Evolutionary conservation across 2,797 vertebrate species (phyloP), one percentile per base, ranked within the genome.

Genomic region (Sebastes itinus): DNA sequence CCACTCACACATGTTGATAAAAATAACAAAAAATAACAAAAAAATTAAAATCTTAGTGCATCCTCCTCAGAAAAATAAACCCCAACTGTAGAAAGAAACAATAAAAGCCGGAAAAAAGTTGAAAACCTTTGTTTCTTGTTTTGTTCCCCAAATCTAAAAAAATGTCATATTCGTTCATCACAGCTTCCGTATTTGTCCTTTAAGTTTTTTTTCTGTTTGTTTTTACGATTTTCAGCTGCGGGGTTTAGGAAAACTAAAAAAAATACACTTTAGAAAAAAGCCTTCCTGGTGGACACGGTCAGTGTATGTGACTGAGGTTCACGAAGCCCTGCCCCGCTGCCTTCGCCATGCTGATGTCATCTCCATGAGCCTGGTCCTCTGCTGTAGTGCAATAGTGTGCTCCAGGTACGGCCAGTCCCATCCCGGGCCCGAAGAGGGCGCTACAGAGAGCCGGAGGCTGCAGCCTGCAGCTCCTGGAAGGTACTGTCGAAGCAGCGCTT

Each of bases 401-500:
- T 97, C 93, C 92, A 89, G 93, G 95, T 91, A 94, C 91, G 93
- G 95, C 84, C 83, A 85, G 75, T 89, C 80, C 92, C 90, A 87
- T 63, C 80, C 92, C 79, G 54, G 83, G 90, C 85, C 91, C 80
- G 1, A 76, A 85, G 82, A 81, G 88, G 96, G 94, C 94, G 97
- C 97, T 99, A 99, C 97, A 99, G 97, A 95, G 98, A 98, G 92
- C 98, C 97, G 52, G 97, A 97, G 82, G 97, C 96, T 77, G 97
- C 96, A 73, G 96, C 96, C 92, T 98, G 96, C 95, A 99, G 97
- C 97, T 99, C 99, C 95, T 99, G 98, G 95, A 99, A 99, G 96
- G 99, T 99, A 91, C 98, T 99, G 94, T 99, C 98, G 89, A 99
- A 99, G 96, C 99, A 99, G 93, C 98, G 98, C 94, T 99, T 99